phyloP scores from a whole-genome alignment of 2,888 invertebrate species.

The Mantis religiosa region DNA sequence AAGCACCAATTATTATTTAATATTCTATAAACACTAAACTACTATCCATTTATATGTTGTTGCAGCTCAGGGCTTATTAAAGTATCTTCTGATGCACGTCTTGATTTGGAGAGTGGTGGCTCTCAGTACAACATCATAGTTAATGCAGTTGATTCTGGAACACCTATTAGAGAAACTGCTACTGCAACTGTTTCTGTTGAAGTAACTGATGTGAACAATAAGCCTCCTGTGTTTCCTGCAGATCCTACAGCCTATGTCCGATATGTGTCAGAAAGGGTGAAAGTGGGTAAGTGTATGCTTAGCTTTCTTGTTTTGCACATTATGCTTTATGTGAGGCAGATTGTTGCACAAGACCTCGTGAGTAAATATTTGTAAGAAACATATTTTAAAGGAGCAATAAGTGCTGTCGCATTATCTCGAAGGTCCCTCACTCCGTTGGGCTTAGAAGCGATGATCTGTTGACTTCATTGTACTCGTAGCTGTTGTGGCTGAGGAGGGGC shows the following conservation, averaged over 20 bases:
- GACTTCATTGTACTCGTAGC: too few relatives aligned
- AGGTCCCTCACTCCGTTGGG: too few relatives aligned
- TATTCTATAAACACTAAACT: not conserved
- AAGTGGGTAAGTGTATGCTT: constrained; percentile 44
- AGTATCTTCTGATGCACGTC: constrained; percentile 65
- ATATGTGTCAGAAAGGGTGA: constrained; percentile 62
- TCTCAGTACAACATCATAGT: constrained; percentile 61
- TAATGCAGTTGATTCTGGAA: constrained; percentile 70
- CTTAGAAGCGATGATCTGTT: too few relatives aligned
- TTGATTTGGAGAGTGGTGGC: constrained; percentile 62
- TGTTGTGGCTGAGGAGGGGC: too few relatives aligned
- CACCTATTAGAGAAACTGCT: constrained; percentile 71
- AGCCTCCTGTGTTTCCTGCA: constrained; percentile 69
- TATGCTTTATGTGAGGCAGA: too few relatives aligned
- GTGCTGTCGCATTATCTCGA: too few relatives aligned
- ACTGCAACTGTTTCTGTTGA: constrained; percentile 70
- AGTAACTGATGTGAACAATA: constrained; percentile 75
- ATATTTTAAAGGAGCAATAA: too few relatives aligned
- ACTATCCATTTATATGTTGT: constrained; percentile 26
- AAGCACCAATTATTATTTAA: not conserved
- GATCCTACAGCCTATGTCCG: constrained; percentile 58
- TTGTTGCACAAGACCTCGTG: too few relatives aligned
- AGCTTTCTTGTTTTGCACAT: not conserved
- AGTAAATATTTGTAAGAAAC: too few relatives aligned
- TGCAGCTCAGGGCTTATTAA: constrained; percentile 64